Evolutionary conservation across 1,140 invertebrate species (phyloP).

Genomic region (Drosophila erecta): DNA sequence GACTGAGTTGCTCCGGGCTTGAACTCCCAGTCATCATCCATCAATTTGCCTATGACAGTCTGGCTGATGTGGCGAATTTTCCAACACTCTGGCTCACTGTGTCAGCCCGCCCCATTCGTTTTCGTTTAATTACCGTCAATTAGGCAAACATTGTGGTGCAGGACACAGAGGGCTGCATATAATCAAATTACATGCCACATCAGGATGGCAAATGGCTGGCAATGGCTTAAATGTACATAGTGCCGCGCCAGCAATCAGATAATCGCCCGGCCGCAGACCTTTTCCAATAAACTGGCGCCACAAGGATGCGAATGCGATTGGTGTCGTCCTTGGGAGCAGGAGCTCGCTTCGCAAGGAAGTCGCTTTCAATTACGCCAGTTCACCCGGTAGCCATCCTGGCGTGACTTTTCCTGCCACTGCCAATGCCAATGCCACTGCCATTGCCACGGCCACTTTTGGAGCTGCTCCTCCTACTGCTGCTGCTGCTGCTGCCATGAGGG

Average conservation of each 20-base stretch:
- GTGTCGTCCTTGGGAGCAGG: slow-evolving; percentile 50
- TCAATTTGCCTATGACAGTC: slow-evolving; percentile 55
- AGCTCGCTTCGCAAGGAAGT: slow-evolving; percentile 63
- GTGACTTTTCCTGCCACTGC: slow-evolving; percentile 62
- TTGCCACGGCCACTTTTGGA: slow-evolving; percentile 27
- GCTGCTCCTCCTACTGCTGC: too few relatives aligned
- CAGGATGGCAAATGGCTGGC: slow-evolving; percentile 5
- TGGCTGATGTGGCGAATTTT: slow-evolving; percentile 54
- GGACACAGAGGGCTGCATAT: slow-evolving; percentile 33
- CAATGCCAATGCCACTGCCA: slow-evolving; percentile 28
- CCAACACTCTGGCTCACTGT: slow-evolving; percentile 6
- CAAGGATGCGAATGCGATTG: slow-evolving; percentile 25
- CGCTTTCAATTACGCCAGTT: slow-evolving; percentile 71
- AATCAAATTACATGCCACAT: slow-evolving; percentile 59
- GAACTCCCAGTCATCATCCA: slow-evolving; percentile 56
- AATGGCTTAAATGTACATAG: slow-evolving; percentile 15
- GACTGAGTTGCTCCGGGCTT: slow-evolving; percentile 33
- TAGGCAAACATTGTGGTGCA: slow-evolving; percentile 60
- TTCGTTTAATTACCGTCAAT: slow-evolving; percentile 73
- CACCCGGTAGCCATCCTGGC: slow-evolving; percentile 58
- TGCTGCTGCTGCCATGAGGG: slow-evolving; percentile 18
- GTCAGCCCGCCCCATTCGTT: slow-evolving; percentile 3
- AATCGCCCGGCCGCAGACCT: slow-evolving; percentile 55
- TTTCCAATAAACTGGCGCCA: slow-evolving; percentile 72
- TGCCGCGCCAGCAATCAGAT: slow-evolving; percentile 55